phyloP scores from a whole-genome alignment of 2,797 vertebrate species.

The Acrossocheilus fasciatus region DNA sequence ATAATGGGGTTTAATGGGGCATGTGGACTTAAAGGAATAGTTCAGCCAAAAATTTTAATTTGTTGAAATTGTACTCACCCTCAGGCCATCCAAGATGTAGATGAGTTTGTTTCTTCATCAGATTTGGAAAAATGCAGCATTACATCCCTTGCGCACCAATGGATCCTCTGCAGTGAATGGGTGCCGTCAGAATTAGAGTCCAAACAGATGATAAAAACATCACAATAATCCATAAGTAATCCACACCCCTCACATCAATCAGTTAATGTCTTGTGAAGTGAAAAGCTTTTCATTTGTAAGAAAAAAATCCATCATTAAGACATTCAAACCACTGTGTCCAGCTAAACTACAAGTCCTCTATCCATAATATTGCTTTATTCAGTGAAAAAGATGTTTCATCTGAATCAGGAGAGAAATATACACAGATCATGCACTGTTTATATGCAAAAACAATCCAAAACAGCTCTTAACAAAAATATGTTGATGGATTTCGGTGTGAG shows the following conservation, averaged over 20 bases:
- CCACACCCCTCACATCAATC: neutral
- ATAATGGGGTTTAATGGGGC: neutral
- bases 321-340: too few relatives aligned
- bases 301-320: neutral
- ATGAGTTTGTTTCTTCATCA: too few relatives aligned
- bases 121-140: too few relatives aligned
- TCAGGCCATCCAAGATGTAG: neutral
- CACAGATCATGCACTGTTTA: too few relatives aligned
- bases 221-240: neutral
- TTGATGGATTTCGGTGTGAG: too few relatives aligned
- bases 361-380: neutral
- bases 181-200: too few relatives aligned
- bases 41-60: neutral
- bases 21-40: neutral
- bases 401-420: neutral
- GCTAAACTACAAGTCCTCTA: neutral
- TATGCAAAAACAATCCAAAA: too few relatives aligned
- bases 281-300: fast-evolving
- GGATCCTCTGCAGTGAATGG: too few relatives aligned
- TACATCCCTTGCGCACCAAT: too few relatives aligned
- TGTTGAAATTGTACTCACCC: neutral
- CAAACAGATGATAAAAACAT: too few relatives aligned
- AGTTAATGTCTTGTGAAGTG: too few relatives aligned
- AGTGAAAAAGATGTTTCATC: neutral
- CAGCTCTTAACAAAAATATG: too few relatives aligned